Evolutionary conservation across 1,140 invertebrate species (phyloP).

Genomic region (Potamilus streckersoni): DNA sequence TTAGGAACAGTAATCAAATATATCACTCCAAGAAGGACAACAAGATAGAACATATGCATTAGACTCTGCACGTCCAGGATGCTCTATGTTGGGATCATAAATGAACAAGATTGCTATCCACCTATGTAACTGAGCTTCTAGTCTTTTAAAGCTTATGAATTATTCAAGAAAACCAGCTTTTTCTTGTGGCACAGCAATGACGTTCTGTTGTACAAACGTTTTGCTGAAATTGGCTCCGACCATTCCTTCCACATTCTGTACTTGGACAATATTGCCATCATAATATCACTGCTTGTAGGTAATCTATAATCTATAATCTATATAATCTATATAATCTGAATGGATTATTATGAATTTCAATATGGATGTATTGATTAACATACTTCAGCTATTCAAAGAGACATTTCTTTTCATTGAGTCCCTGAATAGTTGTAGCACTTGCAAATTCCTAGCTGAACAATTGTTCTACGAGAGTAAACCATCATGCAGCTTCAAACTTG

Average conservation of each 20-base stretch:
- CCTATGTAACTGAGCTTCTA: slow-evolving; percentile 16
- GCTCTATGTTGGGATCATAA: slow-evolving; percentile 3
- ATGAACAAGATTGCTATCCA: slow-evolving; percentile 21
- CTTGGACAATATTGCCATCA: too few species aligned
- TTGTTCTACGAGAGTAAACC: slow-evolving; percentile 18
- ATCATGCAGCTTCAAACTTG: slow-evolving; percentile 30
- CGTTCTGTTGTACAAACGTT: slow-evolving; percentile 10
- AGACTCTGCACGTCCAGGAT: slow-evolving; percentile 5
- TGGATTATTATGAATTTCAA: too few species aligned
- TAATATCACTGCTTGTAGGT: too few species aligned
- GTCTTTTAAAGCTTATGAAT: slow-evolving; percentile 16
- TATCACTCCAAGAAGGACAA: neutral
- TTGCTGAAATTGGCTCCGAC: neutral
- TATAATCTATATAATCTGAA: too few species aligned
- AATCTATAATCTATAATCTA: too few species aligned
- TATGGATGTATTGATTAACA: too few species aligned
- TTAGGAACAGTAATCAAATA: neutral
- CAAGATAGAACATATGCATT: slow-evolving; percentile 17
- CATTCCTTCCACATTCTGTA: too few species aligned
- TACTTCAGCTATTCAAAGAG: neutral
- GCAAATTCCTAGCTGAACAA: slow-evolving; percentile 5
- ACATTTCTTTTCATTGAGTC: slow-evolving; percentile 1
- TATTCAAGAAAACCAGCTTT: slow-evolving; percentile 21
- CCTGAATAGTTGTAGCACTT: slow-evolving; percentile 8
- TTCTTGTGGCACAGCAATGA: slow-evolving; percentile 29